Evolutionary conservation across 2,113 vertebrate genomes (phyloP).

Genomic region (Ornithorhynchus anatinus): DNA sequence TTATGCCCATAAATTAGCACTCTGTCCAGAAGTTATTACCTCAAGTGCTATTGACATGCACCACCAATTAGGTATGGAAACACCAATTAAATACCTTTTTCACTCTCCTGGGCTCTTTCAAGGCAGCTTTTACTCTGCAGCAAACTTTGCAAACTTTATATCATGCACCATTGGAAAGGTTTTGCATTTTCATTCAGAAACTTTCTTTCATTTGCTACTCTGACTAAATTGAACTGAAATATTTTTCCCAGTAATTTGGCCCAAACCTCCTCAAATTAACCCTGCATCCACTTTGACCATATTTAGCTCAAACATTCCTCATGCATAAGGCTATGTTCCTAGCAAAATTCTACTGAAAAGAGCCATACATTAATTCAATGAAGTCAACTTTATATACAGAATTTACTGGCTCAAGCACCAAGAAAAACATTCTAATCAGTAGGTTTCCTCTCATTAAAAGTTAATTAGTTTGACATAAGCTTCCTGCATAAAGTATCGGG

Average conservation of each 20-base stretch:
- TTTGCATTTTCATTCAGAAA: constrained; percentile 40
- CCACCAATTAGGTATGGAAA: constrained; percentile 29
- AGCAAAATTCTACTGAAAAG: constrained; percentile 20
- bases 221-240: constrained; percentile 40
- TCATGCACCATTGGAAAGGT: constrained; percentile 16
- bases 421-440: constrained; percentile 85
- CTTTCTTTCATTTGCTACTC: constrained; percentile 32
- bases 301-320: constrained; percentile 30
- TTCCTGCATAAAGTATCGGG: constrained; percentile 81
- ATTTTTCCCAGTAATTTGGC: constrained; percentile 49
- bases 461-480: constrained; percentile 84
- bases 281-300: constrained; percentile 37
- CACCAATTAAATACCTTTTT: constrained; percentile 35
- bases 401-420: constrained; percentile 82
- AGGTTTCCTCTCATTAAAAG: constrained; percentile 87
- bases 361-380: constrained; percentile 31
- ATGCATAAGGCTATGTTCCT: constrained; percentile 1
- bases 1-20: neutral
- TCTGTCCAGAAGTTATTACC: neutral
- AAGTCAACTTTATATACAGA: constrained; percentile 70
- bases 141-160: constrained; percentile 22
- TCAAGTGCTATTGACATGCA: neutral
- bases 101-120: constrained; percentile 26
- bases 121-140: constrained; percentile 19
- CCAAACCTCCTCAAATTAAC: constrained; percentile 52